Evolutionary conservation across 2,113 vertebrate species (phyloP).

Genomic region (Sclerurus mexicanus): DNA sequence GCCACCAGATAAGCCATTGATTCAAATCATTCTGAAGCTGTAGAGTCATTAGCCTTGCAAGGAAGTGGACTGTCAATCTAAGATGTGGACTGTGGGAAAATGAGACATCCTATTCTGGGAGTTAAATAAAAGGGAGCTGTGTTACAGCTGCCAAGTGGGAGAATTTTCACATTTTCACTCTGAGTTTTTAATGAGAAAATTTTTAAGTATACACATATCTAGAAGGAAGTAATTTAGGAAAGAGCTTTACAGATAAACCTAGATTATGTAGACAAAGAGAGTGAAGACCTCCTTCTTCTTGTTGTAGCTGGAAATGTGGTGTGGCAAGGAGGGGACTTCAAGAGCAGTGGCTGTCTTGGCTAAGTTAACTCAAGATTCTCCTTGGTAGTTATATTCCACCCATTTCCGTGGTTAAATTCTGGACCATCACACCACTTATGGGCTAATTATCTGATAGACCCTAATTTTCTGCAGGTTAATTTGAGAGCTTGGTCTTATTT

Average conservation of each 20-base stretch:
- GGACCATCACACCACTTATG: not conserved
- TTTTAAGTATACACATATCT: not conserved
- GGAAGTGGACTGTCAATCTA: not conserved
- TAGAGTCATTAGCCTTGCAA: not conserved
- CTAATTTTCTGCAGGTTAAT: not conserved
- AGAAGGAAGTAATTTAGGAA: not conserved
- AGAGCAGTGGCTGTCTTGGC: not conserved
- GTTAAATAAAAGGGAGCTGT: not conserved
- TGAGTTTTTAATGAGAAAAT: not conserved
- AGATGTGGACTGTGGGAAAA: not conserved
- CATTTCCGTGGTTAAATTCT: not conserved
- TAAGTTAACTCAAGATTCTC: not conserved
- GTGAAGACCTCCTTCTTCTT: not conserved
- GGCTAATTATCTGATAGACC: not conserved
- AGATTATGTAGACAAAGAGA: not conserved
- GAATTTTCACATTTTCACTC: not conserved
- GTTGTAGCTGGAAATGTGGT: not conserved
- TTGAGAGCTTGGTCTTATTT: not conserved
- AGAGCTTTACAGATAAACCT: not conserved
- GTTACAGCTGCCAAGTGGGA: not conserved
- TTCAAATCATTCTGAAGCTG: not conserved
- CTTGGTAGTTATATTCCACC: not conserved
- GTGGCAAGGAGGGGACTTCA: not conserved
- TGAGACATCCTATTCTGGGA: not conserved
- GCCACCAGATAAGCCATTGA: not conserved